Evolutionary conservation across 2,888 invertebrate species (phyloP), one percentile per base, ranked within the genome.

Genomic region (Nomada hirtipes): DNA sequence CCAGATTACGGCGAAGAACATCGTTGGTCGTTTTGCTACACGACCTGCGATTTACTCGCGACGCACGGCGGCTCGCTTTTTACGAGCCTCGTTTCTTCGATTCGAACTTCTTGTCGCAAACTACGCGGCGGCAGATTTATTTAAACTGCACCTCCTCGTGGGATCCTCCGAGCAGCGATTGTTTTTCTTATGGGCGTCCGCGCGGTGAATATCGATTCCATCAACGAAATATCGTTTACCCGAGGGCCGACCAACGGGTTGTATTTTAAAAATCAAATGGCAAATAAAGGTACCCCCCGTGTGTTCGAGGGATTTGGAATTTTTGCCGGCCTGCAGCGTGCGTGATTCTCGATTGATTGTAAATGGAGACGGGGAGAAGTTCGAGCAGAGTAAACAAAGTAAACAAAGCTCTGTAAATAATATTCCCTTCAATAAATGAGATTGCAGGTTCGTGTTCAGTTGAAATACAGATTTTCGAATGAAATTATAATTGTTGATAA

Each of bases 1-100:
- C 71, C 69, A 70, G 84, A 86, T 82, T 85, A 73, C 79, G 68
- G 76, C 71, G 2, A 75, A 65, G 76, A 80, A 77, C 79, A 71
- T 55, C 75, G 69, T 55, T 63, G 68, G 60, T 80, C 82, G 63
- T 82, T 81, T 76, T 55, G 63, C 67, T 71, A 67, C 75, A 71
- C 76, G 76, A 15, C 63, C 55, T 29, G 61, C 74, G 75, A 82
- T 80, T 80, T 75, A 80, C 81, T 69, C 73, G 63, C 73, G 57
- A 57, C 65, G 18, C 53, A 36, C 60, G 55, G 69, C 52, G 64
- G n/a, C 60, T 36, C 20, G 26, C 10, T 71, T 71, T 68, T 80
- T 80, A 80, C 78, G 60, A 60, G 61, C 4, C 73, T 53, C 71
- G 47, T 71, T 69, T 67, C 78, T 52, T 23, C 79, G 67, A 65